phyloP scores from a whole-genome alignment of 2,888 invertebrate genomes.

The Sarcophaga carnaria region DNA sequence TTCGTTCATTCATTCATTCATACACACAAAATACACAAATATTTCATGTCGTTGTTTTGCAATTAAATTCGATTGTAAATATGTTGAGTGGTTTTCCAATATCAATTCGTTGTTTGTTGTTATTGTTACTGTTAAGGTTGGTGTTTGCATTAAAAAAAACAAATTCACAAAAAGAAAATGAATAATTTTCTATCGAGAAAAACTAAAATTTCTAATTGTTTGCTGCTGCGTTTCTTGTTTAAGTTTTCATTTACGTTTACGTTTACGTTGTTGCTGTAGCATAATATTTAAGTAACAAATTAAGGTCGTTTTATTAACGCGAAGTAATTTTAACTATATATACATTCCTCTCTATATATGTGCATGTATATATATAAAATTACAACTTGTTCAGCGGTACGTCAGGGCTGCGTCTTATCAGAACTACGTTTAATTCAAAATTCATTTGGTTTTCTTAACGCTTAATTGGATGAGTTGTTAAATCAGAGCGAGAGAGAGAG shows the following conservation, averaged over 20 bases:
- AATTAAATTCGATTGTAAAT: neutral
- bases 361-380: conserved; percentile 61
- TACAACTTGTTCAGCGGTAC: conserved; percentile 53
- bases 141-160: conserved; percentile 5
- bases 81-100: conserved; percentile 24
- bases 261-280: neutral
- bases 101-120: conserved; percentile 35
- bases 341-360: conserved; percentile 29
- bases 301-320: conserved; percentile 60
- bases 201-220: neutral
- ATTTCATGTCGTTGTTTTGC: conserved; percentile 31
- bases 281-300: conserved; percentile 41
- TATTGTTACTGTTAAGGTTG: conserved; percentile 51
- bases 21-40: conserved; percentile 53
- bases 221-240: neutral
- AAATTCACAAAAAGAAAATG: neutral
- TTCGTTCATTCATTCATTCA: conserved; percentile 20
- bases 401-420: conserved; percentile 65
- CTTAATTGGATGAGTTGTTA: neutral
- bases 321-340: conserved; percentile 59
- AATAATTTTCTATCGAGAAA: neutral
- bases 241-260: neutral
- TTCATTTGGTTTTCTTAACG: conserved; percentile 39
- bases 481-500: neutral
- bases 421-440: conserved; percentile 53